Evolutionary conservation across 2,797 vertebrate genomes (phyloP).

Genomic region (Leptoclinus maculatus): DNA sequence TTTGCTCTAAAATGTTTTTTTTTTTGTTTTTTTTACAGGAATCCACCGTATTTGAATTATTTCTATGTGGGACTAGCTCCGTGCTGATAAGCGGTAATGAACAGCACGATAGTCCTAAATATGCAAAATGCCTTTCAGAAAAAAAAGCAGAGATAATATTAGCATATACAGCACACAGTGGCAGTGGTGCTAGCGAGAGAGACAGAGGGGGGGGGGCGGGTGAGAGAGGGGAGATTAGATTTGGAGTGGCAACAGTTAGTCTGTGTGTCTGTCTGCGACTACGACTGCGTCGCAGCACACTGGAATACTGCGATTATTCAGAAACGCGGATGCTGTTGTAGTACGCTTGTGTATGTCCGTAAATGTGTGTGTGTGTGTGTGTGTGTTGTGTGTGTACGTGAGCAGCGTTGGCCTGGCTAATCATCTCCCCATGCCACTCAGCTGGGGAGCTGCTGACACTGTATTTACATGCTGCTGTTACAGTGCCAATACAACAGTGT

Average conservation of each 20-base stretch:
- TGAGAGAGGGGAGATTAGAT: slow-evolving; percentile 61
- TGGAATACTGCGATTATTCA: slow-evolving; percentile 91
- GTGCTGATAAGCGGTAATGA: slow-evolving; percentile 60
- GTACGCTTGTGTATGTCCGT: slow-evolving; percentile 18
- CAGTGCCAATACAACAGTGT: slow-evolving; percentile 51
- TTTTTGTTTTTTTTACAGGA: background rate
- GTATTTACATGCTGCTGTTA: slow-evolving; percentile 87
- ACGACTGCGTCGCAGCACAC: slow-evolving; percentile 81
- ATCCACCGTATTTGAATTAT: slow-evolving; percentile 17
- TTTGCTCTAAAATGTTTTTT: slow-evolving; percentile 1
- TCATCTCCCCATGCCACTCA: slow-evolving; percentile 96
- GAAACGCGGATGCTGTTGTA: slow-evolving; percentile 78
- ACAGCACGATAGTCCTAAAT: slow-evolving; percentile 38
- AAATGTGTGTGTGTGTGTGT: slow-evolving; percentile 30
- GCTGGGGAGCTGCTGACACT: slow-evolving; percentile 92
- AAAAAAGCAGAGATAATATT: slow-evolving; percentile 63
- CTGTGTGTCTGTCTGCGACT: slow-evolving; percentile 74
- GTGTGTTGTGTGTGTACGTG: slow-evolving; percentile 28
- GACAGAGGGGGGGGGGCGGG: slow-evolving; percentile 3
- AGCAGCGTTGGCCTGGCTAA: slow-evolving; percentile 85
- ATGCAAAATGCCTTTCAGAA: slow-evolving; percentile 72
- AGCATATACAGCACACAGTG: slow-evolving; percentile 59
- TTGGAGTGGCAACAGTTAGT: slow-evolving; percentile 69
- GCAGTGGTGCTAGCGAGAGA: background rate
- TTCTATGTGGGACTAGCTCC: slow-evolving; percentile 14